Evolutionary conservation across 2,888 invertebrate species (phyloP), one percentile per base, ranked within the genome.

Genomic region (Gerosis bhagava): DNA sequence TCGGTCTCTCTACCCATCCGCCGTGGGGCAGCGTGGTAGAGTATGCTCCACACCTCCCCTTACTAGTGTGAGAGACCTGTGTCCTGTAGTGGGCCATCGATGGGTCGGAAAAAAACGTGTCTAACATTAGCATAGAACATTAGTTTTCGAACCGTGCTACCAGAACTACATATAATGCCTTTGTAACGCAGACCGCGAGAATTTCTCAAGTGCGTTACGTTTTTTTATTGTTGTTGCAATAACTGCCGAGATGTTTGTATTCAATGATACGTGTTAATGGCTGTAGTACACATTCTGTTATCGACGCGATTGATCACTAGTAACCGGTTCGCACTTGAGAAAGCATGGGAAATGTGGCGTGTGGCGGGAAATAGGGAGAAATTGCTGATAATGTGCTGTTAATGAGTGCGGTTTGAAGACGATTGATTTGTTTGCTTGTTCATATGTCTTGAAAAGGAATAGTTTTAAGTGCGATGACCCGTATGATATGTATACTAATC

Each of bases 341-440:
- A 67, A 66, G 66, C 63, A 54, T 67, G 66, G 59, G 68, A 66
- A 67, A 58, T n/a, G n/a, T n/a, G n/a, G n/a, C n/a, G n/a, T 19
- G 32, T 35, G 25, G 47, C 58, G 57, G 57, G 59, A 56, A 60
- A 60, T 56, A 59, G 43, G 53, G 57, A 54, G 65, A 65, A 65
- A 45, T 37, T 45, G 31, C 10, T n/a, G n/a, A n/a, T n/a, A n/a
- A 19, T 37, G 24, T 29, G 24, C 25, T n/a, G 31, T 12, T 31
- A 37, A 36, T 56, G 39, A 46, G 51, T 51, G 34, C 37, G 50
- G 21, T 26, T 46, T 26, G 28, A 21, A 46, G 26, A 29, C 25
- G 13, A 45, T 17, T 44, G 21, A 35, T 35, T 26, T 44, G 28
- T 21, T 35, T 16, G 3, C 17, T 35, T 11, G n/a, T n/a, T n/a